Percentiles rank a stretch among this genome's conserved stretches.
These are phyloP conservation scores for Linepithema humile DNA, from an alignment of 1,140 invertebrate genomes.

Conservation along the genomic window DNA sequence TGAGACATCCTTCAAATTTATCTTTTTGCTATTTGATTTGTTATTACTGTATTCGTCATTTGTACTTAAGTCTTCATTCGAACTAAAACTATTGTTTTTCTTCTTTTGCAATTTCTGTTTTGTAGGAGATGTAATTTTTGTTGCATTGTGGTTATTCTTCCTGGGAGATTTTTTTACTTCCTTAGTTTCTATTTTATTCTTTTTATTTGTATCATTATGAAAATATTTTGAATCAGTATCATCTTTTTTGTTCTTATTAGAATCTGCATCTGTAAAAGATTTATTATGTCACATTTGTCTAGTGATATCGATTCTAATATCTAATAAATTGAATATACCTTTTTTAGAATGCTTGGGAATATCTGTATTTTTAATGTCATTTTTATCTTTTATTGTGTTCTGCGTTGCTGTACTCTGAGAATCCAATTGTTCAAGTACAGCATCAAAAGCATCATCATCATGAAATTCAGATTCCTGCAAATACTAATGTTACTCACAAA, in stretches of 20 bases:
- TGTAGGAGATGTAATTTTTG: not conserved
- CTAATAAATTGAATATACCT: not conserved
- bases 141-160: conserved; percentile 28
- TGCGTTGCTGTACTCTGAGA: conserved; percentile 31
- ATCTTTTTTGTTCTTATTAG: conserved; percentile 22
- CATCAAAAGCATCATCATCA: conserved; percentile 89
- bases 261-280: not conserved
- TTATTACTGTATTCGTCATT: not conserved
- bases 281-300: not conserved
- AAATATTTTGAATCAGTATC: conserved; percentile 10
- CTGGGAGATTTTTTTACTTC: not conserved
- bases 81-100: not conserved
- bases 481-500: conserved; percentile 28
- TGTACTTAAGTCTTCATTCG: not conserved
- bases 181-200: not conserved
- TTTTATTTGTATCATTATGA: not conserved
- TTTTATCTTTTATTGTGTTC: not conserved
- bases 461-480: conserved; percentile 73
- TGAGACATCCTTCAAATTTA: not conserved
- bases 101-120: conserved; percentile 11
- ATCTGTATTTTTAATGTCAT: not conserved
- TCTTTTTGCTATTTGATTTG: not conserved
- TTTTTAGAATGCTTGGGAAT: not conserved
- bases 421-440: conserved; percentile 87
- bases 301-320: not conserved